Base-by-base conservation (phyloP, 2,113 vertebrate genomes). In the Dipodomys ordii region DNA sequence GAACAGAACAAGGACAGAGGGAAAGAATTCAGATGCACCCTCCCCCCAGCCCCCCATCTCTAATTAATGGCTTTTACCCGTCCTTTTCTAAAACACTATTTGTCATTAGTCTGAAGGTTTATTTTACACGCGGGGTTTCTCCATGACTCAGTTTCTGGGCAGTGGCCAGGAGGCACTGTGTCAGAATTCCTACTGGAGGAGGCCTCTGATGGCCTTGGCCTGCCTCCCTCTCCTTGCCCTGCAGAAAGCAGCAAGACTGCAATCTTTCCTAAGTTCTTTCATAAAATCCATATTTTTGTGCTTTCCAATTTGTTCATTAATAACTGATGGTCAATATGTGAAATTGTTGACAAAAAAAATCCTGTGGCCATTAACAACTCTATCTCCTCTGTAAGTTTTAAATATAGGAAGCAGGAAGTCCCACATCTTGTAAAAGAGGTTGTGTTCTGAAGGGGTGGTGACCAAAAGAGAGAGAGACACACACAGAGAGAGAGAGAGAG, bases 131-230 rank as follows among this genome's bases (percentile, higher is more conserved):
- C 22, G 11, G 67, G 35, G 7, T 83, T 93, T 92, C 72, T 74
- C 69, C 53, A 68, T 92, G 92, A 95, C 90, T 93, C 96, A 85
- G 91, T 46, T 9, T 49, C 93, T 85, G 94, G 94, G 74, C 30
- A 2, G 53, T 2, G 18, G 82, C 92, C 91, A 86, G 90, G 46
- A 69, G 78, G 84, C 64, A 28, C 30, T 9, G 8, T 60, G 79
- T 84, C 74, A 30, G 84, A 80, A 82, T 77, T 85, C 82, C 65
- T 46, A 80, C 18, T 13, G 20, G 87, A 84, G 65, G 62, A 39
- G 35, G 71, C 83, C 84, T 87, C 27, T 0, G 25, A 53, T n/a
- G 0, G 4, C 82, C 65, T 25, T 8, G 0, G 81, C 71, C 71
- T 78, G 79, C 35, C 60, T 65, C 57, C 30, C 65, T 23, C 60